These are phyloP conservation scores for Psammodynastes pulverulentus DNA, from an alignment of 2,113 vertebrate genomes.

Conservation along the genomic window DNA sequence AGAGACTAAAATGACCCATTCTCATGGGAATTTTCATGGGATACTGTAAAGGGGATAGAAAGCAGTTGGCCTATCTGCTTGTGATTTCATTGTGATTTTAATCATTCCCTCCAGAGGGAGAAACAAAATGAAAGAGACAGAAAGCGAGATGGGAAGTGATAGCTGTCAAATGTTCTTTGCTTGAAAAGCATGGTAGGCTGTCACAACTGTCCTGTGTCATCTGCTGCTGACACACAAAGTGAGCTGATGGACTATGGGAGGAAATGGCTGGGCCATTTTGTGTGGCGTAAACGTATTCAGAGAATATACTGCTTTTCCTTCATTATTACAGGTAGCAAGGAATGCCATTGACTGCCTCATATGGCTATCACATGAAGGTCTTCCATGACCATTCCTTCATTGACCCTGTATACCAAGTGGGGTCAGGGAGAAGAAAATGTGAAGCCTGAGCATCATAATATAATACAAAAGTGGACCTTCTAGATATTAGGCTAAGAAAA, in stretches of 20 bases:
- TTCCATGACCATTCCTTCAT: neutral
- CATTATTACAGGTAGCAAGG: neutral
- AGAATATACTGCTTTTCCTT: neutral
- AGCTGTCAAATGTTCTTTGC: neutral
- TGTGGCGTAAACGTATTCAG: neutral
- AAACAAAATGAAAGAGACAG: neutral
- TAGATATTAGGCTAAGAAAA: neutral
- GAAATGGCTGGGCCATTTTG: neutral
- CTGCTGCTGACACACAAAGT: neutral
- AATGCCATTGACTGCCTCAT: neutral
- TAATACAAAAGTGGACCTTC: neutral
- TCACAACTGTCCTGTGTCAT: neutral
- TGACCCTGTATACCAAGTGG: neutral
- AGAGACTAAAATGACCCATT: neutral
- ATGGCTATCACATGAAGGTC: neutral
- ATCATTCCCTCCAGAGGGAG: neutral
- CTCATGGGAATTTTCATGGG: neutral
- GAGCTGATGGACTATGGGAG: neutral
- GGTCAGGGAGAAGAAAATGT: neutral
- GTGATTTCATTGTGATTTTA: neutral
- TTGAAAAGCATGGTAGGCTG: neutral
- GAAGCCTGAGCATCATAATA: neutral
- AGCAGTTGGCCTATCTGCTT: neutral
- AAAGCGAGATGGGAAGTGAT: neutral
- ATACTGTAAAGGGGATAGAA: neutral